phyloP scores from a whole-genome alignment of 2,797 vertebrate genomes.

The Poeciliopsis presidionis region DNA sequence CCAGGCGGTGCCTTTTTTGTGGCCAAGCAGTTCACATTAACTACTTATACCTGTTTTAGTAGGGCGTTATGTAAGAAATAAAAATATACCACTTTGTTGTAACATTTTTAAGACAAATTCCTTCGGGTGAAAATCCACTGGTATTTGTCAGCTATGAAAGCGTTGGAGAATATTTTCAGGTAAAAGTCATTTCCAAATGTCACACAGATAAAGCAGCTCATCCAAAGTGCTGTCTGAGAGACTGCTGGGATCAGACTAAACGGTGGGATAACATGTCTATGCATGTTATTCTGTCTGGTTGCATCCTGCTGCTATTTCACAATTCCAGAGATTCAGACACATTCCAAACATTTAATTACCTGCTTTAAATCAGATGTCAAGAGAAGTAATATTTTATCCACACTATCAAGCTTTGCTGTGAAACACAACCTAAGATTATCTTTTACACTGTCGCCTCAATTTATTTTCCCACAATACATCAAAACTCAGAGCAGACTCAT shows the following conservation, averaged over 20 bases:
- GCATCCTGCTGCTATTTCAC: constrained; percentile 17
- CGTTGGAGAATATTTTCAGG: constrained; percentile 33
- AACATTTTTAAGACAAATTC: constrained; percentile 37
- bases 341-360: constrained; percentile 37
- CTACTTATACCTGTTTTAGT: neutral
- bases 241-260: constrained; percentile 50
- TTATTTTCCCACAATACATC: constrained; percentile 3
- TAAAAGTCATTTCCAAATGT: constrained; percentile 70
- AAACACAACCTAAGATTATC: constrained; percentile 6
- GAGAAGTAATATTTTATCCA: constrained; percentile 21
- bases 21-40: neutral
- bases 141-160: constrained; percentile 56
- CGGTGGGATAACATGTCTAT: constrained; percentile 25
- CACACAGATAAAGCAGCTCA: constrained; percentile 67
- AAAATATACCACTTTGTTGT: neutral
- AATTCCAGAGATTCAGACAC: constrained; percentile 37
- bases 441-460: neutral
- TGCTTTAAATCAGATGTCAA: constrained; percentile 46
- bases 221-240: constrained; percentile 44
- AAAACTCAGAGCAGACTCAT: neutral
- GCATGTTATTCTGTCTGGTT: constrained; percentile 23
- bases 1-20: neutral
- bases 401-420: neutral
- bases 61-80: neutral
- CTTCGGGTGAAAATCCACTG: constrained; percentile 35